Evolutionary conservation across 2,113 vertebrate genomes (phyloP).

Genomic region (Cinclus mexicanus): DNA sequence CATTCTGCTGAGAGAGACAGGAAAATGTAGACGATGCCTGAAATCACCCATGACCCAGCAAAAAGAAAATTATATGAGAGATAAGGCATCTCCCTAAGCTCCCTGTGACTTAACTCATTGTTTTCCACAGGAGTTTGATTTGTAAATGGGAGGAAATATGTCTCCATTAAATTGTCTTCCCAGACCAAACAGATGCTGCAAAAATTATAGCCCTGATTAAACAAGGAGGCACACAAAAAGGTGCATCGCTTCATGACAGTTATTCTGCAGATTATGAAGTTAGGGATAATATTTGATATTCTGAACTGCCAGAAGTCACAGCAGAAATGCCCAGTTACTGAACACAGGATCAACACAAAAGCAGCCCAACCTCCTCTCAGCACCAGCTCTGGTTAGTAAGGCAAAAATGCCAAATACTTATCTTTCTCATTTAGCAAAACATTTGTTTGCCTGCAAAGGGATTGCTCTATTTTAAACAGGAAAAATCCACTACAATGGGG

Average conservation of each 20-base stretch:
- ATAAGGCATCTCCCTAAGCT: not conserved
- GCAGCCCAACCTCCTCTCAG: not conserved
- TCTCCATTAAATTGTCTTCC: not conserved
- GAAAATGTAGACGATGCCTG: not conserved
- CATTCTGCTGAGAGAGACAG: not conserved
- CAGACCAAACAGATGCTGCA: not conserved
- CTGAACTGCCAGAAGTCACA: not conserved
- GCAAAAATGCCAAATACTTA: not conserved
- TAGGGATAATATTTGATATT: not conserved
- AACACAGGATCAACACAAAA: not conserved
- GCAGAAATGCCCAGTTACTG: not conserved
- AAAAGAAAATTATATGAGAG: not conserved
- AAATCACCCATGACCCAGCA: not conserved
- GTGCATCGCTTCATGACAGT: rapidly evolving
- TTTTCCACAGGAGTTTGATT: not conserved
- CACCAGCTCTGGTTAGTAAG: not conserved
- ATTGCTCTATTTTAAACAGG: not conserved
- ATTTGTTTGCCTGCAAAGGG: not conserved
- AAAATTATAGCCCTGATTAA: not conserved
- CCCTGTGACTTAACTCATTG: not conserved
- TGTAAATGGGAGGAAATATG: not conserved
- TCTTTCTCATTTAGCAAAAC: not conserved
- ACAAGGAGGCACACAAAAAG: not conserved
- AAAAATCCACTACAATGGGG: not conserved
- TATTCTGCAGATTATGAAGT: not conserved